phyloP scores from a whole-genome alignment of 2,113 vertebrate species.

The Carettochelys insculpta region DNA sequence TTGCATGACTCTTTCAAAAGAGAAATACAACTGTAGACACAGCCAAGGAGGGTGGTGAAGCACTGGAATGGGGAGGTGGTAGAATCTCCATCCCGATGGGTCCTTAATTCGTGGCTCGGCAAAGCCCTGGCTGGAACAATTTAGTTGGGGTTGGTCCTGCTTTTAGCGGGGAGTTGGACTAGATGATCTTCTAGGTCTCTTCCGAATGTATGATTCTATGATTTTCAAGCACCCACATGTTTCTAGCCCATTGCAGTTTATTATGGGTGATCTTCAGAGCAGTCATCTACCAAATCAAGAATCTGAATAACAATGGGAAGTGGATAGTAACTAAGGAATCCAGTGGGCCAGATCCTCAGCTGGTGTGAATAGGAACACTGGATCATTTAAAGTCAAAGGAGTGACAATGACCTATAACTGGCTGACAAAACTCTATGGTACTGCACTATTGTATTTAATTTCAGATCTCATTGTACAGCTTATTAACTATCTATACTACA shows the following conservation, averaged over 20 bases:
- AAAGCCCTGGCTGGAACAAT: too few species aligned
- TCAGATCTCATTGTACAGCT: fast-evolving
- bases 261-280: neutral
- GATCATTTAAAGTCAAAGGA: neutral
- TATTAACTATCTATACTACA: neutral
- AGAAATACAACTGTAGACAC: too few species aligned
- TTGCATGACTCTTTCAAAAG: too few species aligned
- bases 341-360: neutral
- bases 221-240: neutral
- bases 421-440: neutral
- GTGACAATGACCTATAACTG: neutral
- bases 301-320: neutral
- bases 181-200: too few species aligned
- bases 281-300: neutral
- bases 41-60: too few species aligned
- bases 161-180: too few species aligned
- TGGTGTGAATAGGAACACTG: neutral
- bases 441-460: neutral
- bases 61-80: too few species aligned
- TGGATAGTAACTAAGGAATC: neutral
- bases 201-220: too few species aligned
- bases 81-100: too few species aligned
- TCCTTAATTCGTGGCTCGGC: too few species aligned
- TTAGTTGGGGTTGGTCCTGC: too few species aligned
- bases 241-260: neutral